These are phyloP conservation scores for Bovichtus diacanthus DNA, from an alignment of 2,797 vertebrate species.

Conservation along the genomic window DNA sequence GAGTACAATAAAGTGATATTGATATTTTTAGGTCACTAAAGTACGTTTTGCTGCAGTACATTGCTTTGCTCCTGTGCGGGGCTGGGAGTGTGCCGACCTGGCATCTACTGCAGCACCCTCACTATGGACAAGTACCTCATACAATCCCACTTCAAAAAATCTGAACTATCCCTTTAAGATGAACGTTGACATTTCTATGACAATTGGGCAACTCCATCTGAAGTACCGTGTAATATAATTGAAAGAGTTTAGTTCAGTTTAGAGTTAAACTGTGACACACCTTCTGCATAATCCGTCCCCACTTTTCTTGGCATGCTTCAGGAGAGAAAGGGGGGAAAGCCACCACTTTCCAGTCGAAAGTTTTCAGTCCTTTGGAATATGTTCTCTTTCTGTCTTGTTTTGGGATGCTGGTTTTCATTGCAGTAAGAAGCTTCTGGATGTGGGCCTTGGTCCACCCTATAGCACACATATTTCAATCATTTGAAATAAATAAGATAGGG, in stretches of 20 bases:
- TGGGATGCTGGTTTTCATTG: slow-evolving; percentile 87
- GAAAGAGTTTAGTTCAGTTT: too few relatives aligned
- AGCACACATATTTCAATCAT: neutral
- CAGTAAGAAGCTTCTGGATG: slow-evolving; percentile 85
- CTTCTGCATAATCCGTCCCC: slow-evolving; percentile 86
- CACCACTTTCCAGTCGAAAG: slow-evolving; percentile 90
- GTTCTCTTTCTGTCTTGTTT: slow-evolving; percentile 60
- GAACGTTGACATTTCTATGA: neutral
- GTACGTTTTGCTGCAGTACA: too few relatives aligned
- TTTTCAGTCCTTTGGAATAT: slow-evolving; percentile 84
- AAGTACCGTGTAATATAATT: neutral
- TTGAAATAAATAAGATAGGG: neutral
- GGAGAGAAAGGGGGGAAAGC: slow-evolving; percentile 90
- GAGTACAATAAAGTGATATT: too few relatives aligned
- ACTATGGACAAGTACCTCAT: too few relatives aligned
- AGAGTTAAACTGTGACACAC: slow-evolving; percentile 75
- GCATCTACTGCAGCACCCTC: too few relatives aligned
- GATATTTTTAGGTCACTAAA: too few relatives aligned
- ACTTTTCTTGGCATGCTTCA: slow-evolving; percentile 89
- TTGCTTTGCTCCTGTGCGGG: too few relatives aligned
- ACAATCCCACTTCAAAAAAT: too few relatives aligned
- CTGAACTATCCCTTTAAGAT: too few relatives aligned
- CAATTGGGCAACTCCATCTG: neutral
- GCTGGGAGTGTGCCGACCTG: too few relatives aligned
- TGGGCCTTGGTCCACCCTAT: slow-evolving; percentile 86